These are phyloP conservation scores for Eucera pruinosa DNA, from an alignment of 2,888 invertebrate species.

Conservation along the genomic window DNA sequence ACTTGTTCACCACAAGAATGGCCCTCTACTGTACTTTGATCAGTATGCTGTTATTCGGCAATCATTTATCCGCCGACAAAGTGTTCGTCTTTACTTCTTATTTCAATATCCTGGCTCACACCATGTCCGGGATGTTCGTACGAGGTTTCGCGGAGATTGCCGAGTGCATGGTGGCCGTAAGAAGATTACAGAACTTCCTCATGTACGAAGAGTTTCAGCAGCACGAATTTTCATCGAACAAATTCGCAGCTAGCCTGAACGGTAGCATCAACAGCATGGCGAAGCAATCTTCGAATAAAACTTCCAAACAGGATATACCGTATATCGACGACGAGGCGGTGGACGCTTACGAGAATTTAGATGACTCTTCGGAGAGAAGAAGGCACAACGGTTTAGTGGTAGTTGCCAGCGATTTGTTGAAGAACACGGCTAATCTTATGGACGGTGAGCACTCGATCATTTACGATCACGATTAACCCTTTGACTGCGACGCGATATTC, in stretches of 20 bases:
- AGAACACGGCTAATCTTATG: conserved; percentile 66
- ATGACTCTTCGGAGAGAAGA: conserved; percentile 74
- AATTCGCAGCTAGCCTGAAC: conserved; percentile 58
- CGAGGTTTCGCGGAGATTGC: conserved; percentile 86
- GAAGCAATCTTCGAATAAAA: conserved; percentile 62
- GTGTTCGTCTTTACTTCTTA: conserved; percentile 87
- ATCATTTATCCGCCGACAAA: conserved; percentile 89
- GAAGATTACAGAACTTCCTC: conserved; percentile 83
- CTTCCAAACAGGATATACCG: conserved; percentile 74
- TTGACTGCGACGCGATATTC: too few species aligned
- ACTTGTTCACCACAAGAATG: conserved; percentile 92
- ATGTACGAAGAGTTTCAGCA: conserved; percentile 82
- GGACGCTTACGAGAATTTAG: conserved; percentile 49
- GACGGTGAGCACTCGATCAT: conserved; percentile 42
- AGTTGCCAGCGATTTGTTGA: conserved; percentile 73
- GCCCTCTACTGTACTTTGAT: conserved; percentile 91
- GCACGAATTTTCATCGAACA: conserved; percentile 40
- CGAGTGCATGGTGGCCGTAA: conserved; percentile 85
- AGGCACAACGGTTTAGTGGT: conserved; percentile 82
- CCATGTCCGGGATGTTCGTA: conserved; percentile 87
- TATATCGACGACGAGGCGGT: conserved; percentile 76
- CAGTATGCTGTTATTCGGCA: conserved; percentile 88
- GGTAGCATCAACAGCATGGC: conserved; percentile 70
- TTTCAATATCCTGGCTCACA: conserved; percentile 86
- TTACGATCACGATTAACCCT: too few species aligned